Base-by-base conservation (phyloP, 2,888 invertebrate species). In the Peribatodes rhomboidaria region DNA sequence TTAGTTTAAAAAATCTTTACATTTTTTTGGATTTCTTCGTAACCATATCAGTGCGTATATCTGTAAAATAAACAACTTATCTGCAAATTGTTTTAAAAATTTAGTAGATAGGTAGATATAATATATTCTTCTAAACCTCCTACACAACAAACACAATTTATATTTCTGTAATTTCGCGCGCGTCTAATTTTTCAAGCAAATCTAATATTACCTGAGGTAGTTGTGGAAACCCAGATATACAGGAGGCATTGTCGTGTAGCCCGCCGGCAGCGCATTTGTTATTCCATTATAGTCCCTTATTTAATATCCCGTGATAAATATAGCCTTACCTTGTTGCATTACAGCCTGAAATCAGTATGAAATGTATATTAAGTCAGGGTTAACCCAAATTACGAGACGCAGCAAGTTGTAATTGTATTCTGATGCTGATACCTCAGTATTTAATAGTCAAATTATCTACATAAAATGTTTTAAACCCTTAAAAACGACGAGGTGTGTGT, bases 221-320 rank as follows among this genome's bases (percentile, higher is more conserved):
- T 60, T 60, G 60, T 52, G 56, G 56, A 64, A 65, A 57, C 60
- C 56, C 60, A 52, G 65, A 60, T 65, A 60, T 39, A 61, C 65
- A 56, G 50, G 39, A 54, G 56, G 60, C 33, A 81, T 82, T 80
- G 82, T 82, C 79, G 75, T 77, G 80, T 80, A 73, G 75, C 78
- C 74, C 78, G 78, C 71, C 79, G 77, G 80, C 79, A 79, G 76
- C 82, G 79, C 85, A 88, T 89, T 87, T 84, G 85, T 88, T 87
- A 88, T 84, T 80, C 82, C 80, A 87, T 88, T 88, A 88, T 88
- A 82, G 85, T 83, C 65, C 84, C 85, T 86, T 89, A 88, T 88
- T 87, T 88, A 88, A 88, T 86, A 84, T 81, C 73, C 71, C 75
- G 80, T 87, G 85, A 89, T 86, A 87, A 86, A 89, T 89, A 86